Conservation (phyloP, 2,888 invertebrate species). For the Aporophyla nigra region DNA sequence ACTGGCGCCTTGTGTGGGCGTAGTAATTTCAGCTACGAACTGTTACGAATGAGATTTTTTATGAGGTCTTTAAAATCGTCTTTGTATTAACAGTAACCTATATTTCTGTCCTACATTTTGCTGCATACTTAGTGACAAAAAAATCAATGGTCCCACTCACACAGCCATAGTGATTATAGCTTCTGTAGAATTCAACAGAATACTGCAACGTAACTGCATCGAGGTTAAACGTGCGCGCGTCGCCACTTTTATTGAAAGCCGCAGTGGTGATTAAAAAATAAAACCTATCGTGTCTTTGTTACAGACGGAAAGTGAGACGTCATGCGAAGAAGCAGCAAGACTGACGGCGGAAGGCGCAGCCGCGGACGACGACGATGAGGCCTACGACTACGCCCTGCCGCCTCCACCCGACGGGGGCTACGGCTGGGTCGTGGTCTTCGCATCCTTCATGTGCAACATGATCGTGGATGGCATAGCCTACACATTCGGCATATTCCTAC, state of each 20-base stretch:
- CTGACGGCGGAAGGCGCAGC: conserved; percentile 93
- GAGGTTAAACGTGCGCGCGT: conserved; percentile 66
- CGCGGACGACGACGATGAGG: conserved; percentile 91
- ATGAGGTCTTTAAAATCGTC: conserved; percentile 20
- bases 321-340: conserved; percentile 95
- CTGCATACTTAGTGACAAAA: neutral
- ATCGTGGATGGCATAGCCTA: conserved; percentile 99
- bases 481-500: conserved; percentile 98
- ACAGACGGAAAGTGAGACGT: conserved; percentile 96
- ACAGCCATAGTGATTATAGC: conserved; percentile 18
- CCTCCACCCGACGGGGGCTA: conserved; percentile 98
- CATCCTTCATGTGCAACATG: conserved; percentile 99
- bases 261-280: conserved; percentile 47
- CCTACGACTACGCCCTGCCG: conserved; percentile 94
- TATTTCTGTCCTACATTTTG: conserved; percentile 12
- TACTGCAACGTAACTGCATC: conserved; percentile 67
- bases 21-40: conserved; percentile 19
- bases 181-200: conserved; percentile 49
- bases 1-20: conserved; percentile 36
- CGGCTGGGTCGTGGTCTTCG: conserved; percentile 98
- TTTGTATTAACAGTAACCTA: conserved; percentile 1
- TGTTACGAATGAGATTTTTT: conserved; percentile 14
- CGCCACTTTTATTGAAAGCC: conserved; percentile 58
- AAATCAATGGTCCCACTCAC: conserved; percentile 44
- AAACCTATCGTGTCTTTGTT: conserved; percentile 72